Evolutionary conservation across 2,113 vertebrate genomes (phyloP).

Genomic region (Xenus cinereus): DNA sequence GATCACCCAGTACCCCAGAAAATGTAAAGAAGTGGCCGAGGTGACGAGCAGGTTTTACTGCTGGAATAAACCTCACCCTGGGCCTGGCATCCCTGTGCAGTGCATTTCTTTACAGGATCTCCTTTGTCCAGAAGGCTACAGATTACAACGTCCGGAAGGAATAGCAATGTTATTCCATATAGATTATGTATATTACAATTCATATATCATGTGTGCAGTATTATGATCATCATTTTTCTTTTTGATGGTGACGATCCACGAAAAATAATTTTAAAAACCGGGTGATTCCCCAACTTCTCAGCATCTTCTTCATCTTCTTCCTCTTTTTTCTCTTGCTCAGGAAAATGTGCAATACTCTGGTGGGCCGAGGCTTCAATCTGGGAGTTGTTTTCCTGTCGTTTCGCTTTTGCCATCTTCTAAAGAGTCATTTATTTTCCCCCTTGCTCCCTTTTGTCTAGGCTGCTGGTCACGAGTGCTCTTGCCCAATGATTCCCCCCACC

Average conservation of each 20-base stretch:
- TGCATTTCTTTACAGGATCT: neutral
- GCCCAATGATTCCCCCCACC: neutral
- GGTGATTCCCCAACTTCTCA: neutral
- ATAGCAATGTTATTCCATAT: neutral
- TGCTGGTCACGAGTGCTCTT: neutral
- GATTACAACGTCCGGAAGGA: neutral
- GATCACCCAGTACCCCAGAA: neutral
- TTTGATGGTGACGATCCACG: neutral
- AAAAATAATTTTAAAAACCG: neutral
- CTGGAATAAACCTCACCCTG: neutral
- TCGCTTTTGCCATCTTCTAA: neutral
- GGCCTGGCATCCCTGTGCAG: neutral
- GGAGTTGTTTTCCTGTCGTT: neutral
- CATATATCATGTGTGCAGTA: neutral
- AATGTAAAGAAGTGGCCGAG: neutral
- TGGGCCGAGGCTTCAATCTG: accelerated
- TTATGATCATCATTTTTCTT: neutral
- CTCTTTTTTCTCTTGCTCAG: neutral
- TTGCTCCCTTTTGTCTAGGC: neutral
- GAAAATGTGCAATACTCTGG: neutral
- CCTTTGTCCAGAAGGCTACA: neutral
- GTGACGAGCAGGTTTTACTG: neutral
- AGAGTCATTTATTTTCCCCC: neutral
- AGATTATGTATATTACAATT: neutral
- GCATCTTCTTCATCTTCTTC: neutral